phyloP scores from a whole-genome alignment of 1,140 invertebrate genomes.

The Contarinia nasturtii region DNA sequence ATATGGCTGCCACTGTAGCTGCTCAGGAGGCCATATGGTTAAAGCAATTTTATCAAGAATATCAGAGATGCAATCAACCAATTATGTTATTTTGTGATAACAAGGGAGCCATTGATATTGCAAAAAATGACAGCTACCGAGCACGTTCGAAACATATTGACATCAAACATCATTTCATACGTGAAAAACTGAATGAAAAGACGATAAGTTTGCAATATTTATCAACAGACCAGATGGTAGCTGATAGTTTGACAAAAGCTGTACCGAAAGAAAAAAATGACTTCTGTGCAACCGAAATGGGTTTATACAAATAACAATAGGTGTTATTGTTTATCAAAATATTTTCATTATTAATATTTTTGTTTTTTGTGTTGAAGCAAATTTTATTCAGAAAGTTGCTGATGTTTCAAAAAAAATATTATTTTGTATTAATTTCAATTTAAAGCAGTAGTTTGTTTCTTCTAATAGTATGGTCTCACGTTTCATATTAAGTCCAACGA shows the following conservation, averaged over 20 bases:
- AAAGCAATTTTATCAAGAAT: slow-evolving; percentile 6
- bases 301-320: too few relatives aligned
- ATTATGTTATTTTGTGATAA: neutral
- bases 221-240: neutral
- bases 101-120: slow-evolving; percentile 2
- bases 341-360: too few relatives aligned
- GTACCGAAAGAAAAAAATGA: neutral
- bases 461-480: too few relatives aligned
- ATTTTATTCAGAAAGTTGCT: too few relatives aligned
- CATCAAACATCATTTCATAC: neutral
- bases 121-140: neutral
- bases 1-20: slow-evolving; percentile 11
- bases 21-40: slow-evolving; percentile 14
- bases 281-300: neutral
- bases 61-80: neutral
- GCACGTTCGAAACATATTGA: neutral
- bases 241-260: neutral
- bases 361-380: too few relatives aligned
- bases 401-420: too few relatives aligned
- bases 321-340: too few relatives aligned
- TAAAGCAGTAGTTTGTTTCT: too few relatives aligned
- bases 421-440: too few relatives aligned
- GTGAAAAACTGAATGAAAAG: neutral
- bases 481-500: too few relatives aligned
- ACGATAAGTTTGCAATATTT: neutral